Evolutionary conservation across 2,888 invertebrate species (phyloP), one percentile per base, ranked within the genome.

Genomic region (Andrena bicolor): DNA sequence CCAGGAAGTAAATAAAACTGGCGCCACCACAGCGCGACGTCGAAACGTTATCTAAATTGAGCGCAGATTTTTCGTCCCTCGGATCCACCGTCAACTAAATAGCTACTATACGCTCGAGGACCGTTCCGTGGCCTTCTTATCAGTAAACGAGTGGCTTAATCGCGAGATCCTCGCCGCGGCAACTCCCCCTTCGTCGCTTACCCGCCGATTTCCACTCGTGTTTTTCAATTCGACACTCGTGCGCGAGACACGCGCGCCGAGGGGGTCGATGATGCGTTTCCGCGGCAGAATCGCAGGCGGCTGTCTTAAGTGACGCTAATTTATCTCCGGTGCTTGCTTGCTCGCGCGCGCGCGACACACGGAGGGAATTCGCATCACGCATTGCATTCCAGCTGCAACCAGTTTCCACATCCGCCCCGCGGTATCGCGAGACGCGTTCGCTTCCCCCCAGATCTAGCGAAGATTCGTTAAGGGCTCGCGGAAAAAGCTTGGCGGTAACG

Each of bases 321-420:
- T 85, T 87, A 81, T 86, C 85, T 65, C 51, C 23, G 16, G 58
- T 60, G 56, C 20, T 30, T 30, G 30, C 28, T 28, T 28, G 28
- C 28, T 28, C 5, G 28, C 28, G 3, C 5, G 51, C 71, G 74
- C 72, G 13, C 13, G 41, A 13, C 4, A 41, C 13, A 41, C 13
- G 64, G 56, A 23, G 56, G 10, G 20, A 20, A 32, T 10, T 61
- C 61, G 28, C 61, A 20, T 61, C 78, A 81, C 82, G 74, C 68
- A 69, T 49, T 41, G 23, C 58, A 77, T 87, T 84, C 86, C 83
- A 35, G 85, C 73, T 79, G n/a, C 70, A 88, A 85, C 86, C 79
- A 87, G 89, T 85, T 87, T 81, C 30, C 64, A 69, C 83, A 83
- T 82, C 81, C 77, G 56, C 7, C 66, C 7, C 66, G 51, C 74